These are phyloP conservation scores for Aplidium turbinatum DNA, from an alignment of 23 tunicate genomes.

Conservation along the genomic window DNA sequence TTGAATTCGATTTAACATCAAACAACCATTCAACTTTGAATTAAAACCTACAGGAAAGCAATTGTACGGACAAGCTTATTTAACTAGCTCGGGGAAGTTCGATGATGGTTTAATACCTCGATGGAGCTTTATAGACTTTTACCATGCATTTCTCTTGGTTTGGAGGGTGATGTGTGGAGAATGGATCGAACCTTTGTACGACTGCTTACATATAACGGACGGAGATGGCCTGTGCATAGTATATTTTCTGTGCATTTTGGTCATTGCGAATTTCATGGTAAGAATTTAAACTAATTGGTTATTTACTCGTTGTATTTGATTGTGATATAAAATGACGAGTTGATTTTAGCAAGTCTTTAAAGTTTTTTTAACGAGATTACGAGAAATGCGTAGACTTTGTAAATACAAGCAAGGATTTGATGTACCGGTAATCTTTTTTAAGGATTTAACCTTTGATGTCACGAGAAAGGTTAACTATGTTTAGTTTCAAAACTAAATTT, in stretches of 20 bases:
- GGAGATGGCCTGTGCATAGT: conserved; percentile 59
- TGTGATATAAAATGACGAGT: no score
- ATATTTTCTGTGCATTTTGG: conserved; percentile 59
- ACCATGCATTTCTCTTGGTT: conserved; percentile 80
- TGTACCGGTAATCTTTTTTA: no score
- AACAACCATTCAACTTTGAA: conserved; percentile 3
- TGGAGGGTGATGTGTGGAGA: conserved; percentile 98
- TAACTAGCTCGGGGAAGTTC: conserved; percentile 14
- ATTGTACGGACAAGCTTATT: conserved; percentile 57
- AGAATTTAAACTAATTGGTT: no score
- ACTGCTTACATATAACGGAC: conserved; percentile 67
- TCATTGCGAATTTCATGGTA: conserved; percentile 93
- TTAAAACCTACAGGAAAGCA: conserved; percentile 71
- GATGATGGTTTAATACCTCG: conserved; percentile 39
- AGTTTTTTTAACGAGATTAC: no score
- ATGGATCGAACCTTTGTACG: conserved; percentile 91
- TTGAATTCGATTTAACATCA: background rate
- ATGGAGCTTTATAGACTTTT: conserved; percentile 91
- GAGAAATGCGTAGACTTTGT: no score
- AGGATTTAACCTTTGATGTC: no score
- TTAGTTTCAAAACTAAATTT: no score
- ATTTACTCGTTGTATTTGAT: no score
- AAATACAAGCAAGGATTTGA: no score
- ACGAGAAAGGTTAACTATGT: no score
- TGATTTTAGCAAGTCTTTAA: no score